These are phyloP conservation scores for Popillia japonica DNA, from an alignment of 1,140 invertebrate species.

Conservation along the genomic window DNA sequence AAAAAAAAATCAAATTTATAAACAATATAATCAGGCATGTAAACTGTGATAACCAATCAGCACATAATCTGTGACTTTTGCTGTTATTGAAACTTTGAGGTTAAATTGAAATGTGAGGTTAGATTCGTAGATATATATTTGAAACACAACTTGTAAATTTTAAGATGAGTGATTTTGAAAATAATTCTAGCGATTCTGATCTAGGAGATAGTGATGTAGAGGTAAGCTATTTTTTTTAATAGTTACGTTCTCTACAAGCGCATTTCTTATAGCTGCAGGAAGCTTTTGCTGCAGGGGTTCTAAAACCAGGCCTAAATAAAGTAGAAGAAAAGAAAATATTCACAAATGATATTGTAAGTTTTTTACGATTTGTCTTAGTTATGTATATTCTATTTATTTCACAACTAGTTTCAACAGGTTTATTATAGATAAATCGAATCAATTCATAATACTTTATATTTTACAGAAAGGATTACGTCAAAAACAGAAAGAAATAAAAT, in stretches of 20 bases:
- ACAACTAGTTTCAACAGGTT: no score
- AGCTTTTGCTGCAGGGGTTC: constrained; percentile 79
- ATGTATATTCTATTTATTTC: no score
- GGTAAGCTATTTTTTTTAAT: constrained; percentile 50
- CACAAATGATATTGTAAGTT: constrained; percentile 71
- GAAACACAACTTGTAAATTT: neutral
- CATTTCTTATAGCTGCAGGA: constrained; percentile 75
- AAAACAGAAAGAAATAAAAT: constrained; percentile 76
- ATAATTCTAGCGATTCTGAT: constrained; percentile 58
- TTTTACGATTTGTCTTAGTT: no score
- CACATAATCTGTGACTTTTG: no score
- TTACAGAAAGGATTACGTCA: constrained; percentile 70
- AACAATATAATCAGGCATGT: no score
- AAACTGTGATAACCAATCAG: no score
- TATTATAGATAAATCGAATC: neutral
- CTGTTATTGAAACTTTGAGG: no score
- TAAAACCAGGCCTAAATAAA: constrained; percentile 86
- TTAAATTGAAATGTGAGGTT: no score
- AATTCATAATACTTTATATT: constrained; percentile 16
- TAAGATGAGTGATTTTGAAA: constrained; percentile 25
- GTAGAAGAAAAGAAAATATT: constrained; percentile 67
- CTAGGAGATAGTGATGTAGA: constrained; percentile 61
- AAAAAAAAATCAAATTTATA: no score
- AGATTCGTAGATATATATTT: no score
- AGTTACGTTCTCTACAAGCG: constrained; percentile 66